Evolutionary conservation across 2,113 vertebrate genomes (phyloP).

Genomic region (Hemibates koningsi): DNA sequence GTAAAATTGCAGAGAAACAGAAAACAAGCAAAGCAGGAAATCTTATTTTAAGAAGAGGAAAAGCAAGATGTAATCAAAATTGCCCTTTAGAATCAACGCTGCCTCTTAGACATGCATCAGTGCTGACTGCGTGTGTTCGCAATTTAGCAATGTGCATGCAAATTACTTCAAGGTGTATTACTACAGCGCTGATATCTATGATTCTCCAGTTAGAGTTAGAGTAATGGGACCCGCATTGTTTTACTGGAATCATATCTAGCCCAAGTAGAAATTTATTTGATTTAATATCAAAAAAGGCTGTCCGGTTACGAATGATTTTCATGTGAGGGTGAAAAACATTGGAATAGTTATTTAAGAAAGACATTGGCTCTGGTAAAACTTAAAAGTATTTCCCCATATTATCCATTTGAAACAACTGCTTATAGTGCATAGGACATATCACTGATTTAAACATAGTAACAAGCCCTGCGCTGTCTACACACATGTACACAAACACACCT

Average conservation of each 20-base stretch:
- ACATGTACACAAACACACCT: background rate
- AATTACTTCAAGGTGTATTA: background rate
- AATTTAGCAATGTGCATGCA: background rate
- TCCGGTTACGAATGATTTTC: accelerated
- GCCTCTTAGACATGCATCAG: background rate
- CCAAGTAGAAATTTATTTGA: background rate
- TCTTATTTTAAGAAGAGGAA: background rate
- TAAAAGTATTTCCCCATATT: background rate
- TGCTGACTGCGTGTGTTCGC: background rate
- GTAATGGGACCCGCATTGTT: background rate
- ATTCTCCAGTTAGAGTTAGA: background rate
- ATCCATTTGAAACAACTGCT: background rate
- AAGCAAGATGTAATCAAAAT: background rate
- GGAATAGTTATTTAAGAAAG: background rate
- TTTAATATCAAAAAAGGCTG: background rate
- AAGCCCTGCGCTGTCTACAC: background rate
- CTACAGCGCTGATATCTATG: background rate
- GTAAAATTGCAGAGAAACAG: background rate
- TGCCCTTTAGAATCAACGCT: background rate
- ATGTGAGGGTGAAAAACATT: background rate
- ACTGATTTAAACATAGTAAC: background rate
- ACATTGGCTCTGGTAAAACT: background rate
- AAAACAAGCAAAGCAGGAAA: background rate
- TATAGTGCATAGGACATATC: background rate
- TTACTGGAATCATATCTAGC: background rate